Conservation (phyloP, 2,113 vertebrate genomes). For the Eurystomus gularis region DNA sequence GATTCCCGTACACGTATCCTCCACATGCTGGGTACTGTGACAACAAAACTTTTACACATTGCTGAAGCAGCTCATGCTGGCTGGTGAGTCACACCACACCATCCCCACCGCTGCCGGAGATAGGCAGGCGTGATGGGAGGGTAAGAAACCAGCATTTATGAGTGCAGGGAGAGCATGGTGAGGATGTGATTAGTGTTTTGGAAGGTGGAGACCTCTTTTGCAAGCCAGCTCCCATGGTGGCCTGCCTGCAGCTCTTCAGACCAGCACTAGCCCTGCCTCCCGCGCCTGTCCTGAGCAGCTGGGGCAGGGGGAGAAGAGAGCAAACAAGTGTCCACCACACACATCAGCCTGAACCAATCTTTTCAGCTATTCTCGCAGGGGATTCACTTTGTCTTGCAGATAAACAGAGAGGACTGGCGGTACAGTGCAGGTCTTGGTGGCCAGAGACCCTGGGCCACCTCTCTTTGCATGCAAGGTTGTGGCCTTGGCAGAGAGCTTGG, state of each 20-base stretch:
- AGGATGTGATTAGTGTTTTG: not conserved
- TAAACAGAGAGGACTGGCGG: too few relatives aligned
- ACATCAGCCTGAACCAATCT: not conserved
- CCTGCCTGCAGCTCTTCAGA: not conserved
- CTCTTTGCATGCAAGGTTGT: not conserved
- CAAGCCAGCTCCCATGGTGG: not conserved
- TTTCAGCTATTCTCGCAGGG: not conserved
- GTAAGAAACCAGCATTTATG: not conserved
- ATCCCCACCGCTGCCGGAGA: not conserved
- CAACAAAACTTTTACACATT: not conserved
- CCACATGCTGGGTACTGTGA: not conserved
- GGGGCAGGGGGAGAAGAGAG: not conserved
- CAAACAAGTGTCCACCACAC: not conserved
- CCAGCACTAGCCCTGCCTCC: not conserved
- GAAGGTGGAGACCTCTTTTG: not conserved
- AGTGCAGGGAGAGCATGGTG: accelerated
- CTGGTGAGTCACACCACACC: not conserved
- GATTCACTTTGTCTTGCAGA: not conserved
- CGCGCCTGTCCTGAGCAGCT: not conserved
- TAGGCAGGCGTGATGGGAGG: not conserved
- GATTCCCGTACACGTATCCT: not conserved
- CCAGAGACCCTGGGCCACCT: not conserved
- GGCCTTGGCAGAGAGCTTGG: not conserved
- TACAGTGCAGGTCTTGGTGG: accelerated
- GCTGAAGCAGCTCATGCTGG: not conserved